These are phyloP conservation scores for Nesogale talazaci DNA, from an alignment of 2,113 vertebrate species.

Conservation along the genomic window DNA sequence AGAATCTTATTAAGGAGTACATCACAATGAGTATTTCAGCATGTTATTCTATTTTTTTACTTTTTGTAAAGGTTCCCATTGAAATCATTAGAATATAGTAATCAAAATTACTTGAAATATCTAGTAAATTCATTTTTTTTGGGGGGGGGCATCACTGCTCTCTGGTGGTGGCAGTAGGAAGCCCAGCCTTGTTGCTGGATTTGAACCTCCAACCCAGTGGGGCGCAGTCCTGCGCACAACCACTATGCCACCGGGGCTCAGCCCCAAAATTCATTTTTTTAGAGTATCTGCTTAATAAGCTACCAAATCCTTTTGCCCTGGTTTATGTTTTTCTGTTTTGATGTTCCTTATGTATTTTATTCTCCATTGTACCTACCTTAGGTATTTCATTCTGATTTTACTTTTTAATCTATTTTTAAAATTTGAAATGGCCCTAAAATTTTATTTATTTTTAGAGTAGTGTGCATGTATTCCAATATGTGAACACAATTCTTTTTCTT, in stretches of 20 bases:
- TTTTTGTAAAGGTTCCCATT: neutral
- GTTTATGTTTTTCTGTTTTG: slow-evolving; percentile 13
- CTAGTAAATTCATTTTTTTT: slow-evolving; percentile 11
- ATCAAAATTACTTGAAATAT: slow-evolving; percentile 28
- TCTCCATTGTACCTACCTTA: neutral
- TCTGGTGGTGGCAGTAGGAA: too few relatives aligned
- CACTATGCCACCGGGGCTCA: too few relatives aligned
- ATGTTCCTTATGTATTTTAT: neutral
- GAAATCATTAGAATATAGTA: neutral
- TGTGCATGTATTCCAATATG: neutral
- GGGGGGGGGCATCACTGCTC: too few relatives aligned
- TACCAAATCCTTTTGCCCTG: neutral
- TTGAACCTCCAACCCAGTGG: too few relatives aligned
- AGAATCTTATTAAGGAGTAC: neutral
- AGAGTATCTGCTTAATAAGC: slow-evolving; percentile 15
- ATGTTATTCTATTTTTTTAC: neutral
- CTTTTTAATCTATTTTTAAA: slow-evolving; percentile 25
- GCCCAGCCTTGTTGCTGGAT: too few relatives aligned
- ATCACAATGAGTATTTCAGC: neutral
- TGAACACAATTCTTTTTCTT: slow-evolving; percentile 10
- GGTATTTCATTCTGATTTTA: neutral
- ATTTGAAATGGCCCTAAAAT: neutral
- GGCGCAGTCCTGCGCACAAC: too few relatives aligned
- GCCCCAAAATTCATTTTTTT: slow-evolving; percentile 25
- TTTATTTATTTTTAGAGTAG: slow-evolving; percentile 5